Percentiles rank a stretch among this genome's conserved stretches.
Conservation (phyloP, 2,797 vertebrate species). For the Poeciliopsis gracilis region DNA sequence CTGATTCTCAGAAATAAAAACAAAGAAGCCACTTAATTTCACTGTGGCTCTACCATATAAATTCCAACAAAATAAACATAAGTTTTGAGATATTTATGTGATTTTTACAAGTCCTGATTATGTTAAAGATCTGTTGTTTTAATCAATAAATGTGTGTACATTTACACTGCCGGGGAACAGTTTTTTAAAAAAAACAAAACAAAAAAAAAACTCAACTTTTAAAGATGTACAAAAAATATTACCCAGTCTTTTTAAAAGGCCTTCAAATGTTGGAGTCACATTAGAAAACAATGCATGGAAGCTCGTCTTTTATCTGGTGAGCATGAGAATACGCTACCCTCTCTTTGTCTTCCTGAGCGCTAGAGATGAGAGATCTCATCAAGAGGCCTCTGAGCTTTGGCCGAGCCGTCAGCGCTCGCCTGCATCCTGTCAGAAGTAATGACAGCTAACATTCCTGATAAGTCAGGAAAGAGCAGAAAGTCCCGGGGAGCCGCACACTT, state of each 20-base stretch:
- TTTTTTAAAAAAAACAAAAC: neutral
- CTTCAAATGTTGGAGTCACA: slow-evolving; percentile 30
- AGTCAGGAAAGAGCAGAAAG: slow-evolving; percentile 44
- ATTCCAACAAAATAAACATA: neutral
- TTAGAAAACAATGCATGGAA: slow-evolving; percentile 36
- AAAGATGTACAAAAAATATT: neutral
- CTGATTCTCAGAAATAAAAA: neutral
- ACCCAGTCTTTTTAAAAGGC: neutral
- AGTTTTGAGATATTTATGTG: neutral
- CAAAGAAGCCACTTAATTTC: neutral
- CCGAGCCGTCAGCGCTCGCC: slow-evolving; percentile 59
- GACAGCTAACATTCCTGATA: slow-evolving; percentile 62
- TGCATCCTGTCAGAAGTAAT: slow-evolving; percentile 66
- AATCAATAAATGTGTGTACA: neutral
- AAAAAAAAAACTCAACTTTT: neutral
- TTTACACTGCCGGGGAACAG: neutral
- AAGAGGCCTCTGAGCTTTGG: slow-evolving; percentile 46
- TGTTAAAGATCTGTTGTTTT: neutral
- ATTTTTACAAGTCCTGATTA: neutral
- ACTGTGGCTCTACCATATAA: neutral
- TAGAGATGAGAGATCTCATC: slow-evolving; percentile 38
- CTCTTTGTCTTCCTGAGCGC: neutral
- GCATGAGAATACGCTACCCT: slow-evolving; percentile 18
- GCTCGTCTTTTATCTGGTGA: slow-evolving; percentile 43
- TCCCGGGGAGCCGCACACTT: slow-evolving; percentile 40